Percentiles rank a stretch among this genome's conserved stretches.
Conservation (phyloP, 2,113 vertebrate genomes). For the Tenrec ecaudatus region DNA sequence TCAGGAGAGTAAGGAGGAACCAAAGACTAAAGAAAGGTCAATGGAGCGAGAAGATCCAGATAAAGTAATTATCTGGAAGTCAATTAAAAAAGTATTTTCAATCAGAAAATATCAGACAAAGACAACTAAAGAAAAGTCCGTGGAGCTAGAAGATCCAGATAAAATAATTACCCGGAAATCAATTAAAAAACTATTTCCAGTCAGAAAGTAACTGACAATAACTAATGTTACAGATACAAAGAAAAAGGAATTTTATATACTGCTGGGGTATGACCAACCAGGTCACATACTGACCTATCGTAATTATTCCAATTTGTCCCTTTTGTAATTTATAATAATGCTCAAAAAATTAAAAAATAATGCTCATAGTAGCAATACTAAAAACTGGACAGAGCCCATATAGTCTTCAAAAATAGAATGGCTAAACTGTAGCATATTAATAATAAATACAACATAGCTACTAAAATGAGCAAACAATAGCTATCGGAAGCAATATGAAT, state of each 20-base stretch:
- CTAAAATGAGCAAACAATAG: not conserved
- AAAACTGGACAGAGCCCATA: conserved; percentile 14
- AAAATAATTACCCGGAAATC: not conserved
- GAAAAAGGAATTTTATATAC: not conserved
- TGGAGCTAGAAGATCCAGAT: not conserved
- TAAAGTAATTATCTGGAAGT: not conserved
- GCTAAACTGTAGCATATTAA: not conserved
- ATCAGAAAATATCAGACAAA: conserved; percentile 38
- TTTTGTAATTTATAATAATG: not conserved
- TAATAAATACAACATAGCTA: not conserved
- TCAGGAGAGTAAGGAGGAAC: conserved; percentile 15
- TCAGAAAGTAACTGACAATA: conserved; percentile 18
- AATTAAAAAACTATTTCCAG: not conserved
- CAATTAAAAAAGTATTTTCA: not conserved
- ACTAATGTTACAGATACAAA: not conserved
- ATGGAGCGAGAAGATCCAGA: not conserved
- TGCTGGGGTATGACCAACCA: not conserved
- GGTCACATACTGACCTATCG: not conserved
- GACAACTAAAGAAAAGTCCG: not conserved
- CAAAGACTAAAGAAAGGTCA: not conserved
- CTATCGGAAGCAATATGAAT: not conserved
- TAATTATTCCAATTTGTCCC: not conserved
- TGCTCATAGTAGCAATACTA: not conserved
- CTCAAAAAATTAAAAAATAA: too few relatives aligned
- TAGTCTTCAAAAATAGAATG: conserved; percentile 18